Evolutionary conservation across 2,888 invertebrate genomes (phyloP), one percentile per base, ranked within the genome.

Genomic region (Sepioteuthis lessoniana): DNA sequence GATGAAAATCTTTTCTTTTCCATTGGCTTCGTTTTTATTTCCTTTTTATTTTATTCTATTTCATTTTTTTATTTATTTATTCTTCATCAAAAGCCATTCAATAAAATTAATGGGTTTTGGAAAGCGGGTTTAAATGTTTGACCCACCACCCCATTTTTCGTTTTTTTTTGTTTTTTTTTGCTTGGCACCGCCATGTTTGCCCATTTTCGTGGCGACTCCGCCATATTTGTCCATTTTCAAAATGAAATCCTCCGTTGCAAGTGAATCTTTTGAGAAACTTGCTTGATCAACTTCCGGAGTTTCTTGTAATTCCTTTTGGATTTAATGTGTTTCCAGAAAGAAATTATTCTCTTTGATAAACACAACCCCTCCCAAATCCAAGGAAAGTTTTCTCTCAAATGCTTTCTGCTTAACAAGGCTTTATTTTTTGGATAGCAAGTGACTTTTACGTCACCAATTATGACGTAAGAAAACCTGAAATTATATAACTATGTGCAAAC

Each of bases 181-280:
- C 35, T 10, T n/a, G 76, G n/a, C 76, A 35, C 76, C 76, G 76
- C 76, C 76, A 76, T 76, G n/a, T 76, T 76, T 76, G n/a, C n/a
- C 76, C 76, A 31, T 76, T 76, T 76, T 76, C 76, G 28, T 50
- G 16, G 50, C 50, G 55, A 55, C 55, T 55, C 55, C 25, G 76
- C 76, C 76, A 76, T 76, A 76, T 76, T 76, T 76, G 76, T 76
- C 76, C n/a, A 76, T 76, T 76, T 76, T 76, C 76, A 76, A 76
- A 76, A 76, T 76, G n/a, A 76, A 76, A 31, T 28, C 28, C 76
- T 76, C 31, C 76, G n/a, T 76, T 76, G 76, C 7, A 76, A n/a
- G 76, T 76, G n/a, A 76, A 35, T 76, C 76, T n/a, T 76, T n/a
- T 76, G 76, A 76, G n/a, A 35, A 76, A 76, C 76, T 76, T 76